Evolutionary conservation across 2,888 invertebrate genomes (phyloP).

Genomic region (Sarcophaga carnaria): DNA sequence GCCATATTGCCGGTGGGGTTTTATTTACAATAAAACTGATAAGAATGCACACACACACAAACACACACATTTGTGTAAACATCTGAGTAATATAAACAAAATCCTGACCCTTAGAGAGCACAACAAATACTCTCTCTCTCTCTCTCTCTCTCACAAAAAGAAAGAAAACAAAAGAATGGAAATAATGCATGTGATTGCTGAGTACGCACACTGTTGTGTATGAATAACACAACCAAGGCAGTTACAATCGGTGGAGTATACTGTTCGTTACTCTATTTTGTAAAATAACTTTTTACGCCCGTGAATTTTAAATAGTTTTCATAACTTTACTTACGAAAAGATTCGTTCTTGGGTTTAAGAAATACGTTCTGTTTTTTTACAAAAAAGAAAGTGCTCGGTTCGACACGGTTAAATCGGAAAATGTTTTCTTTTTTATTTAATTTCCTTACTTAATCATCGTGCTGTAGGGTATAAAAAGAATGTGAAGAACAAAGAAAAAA

Average conservation of each 20-base stretch:
- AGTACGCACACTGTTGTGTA: neutral
- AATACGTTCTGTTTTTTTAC: too few relatives aligned
- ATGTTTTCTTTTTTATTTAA: neutral
- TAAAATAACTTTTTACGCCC: too few relatives aligned
- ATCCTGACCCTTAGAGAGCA: neutral
- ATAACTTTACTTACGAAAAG: too few relatives aligned
- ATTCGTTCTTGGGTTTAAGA: too few relatives aligned
- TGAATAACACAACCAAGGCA: neutral
- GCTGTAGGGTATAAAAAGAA: too few relatives aligned
- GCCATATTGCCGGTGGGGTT: constrained; percentile 25
- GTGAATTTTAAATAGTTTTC: too few relatives aligned
- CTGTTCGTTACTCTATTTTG: too few relatives aligned
- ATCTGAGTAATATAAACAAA: neutral
- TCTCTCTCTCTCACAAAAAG: neutral
- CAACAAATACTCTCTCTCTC: neutral
- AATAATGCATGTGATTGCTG: neutral
- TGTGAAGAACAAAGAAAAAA: neutral
- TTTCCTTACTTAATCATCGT: neutral
- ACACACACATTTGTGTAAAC: neutral
- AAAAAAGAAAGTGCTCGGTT: too few relatives aligned
- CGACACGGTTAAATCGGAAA: too few relatives aligned
- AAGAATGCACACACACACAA: neutral
- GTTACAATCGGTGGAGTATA: too few relatives aligned
- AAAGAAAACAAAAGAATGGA: neutral
- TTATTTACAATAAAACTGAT: neutral